A percentile compares a stretch with the other conserved stretches of the same genome.
These are phyloP conservation scores for Stratiomys singularior DNA, from an alignment of 2,888 invertebrate genomes.

Conservation along the genomic window DNA sequence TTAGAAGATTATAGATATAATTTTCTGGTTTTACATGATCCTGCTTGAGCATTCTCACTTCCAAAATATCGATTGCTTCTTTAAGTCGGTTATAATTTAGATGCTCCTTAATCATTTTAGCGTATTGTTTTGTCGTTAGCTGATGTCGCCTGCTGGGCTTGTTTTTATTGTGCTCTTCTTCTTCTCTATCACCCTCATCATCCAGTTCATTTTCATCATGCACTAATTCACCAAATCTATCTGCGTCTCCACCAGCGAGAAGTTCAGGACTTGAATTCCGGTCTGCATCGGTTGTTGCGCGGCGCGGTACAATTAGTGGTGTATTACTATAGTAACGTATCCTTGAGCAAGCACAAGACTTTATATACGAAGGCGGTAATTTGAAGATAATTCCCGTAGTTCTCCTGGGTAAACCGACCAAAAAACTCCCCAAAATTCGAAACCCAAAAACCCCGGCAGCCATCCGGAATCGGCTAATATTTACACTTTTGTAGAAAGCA, in stretches of 20 bases:
- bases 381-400: not conserved
- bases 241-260: constrained; percentile 44
- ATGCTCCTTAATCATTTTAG: constrained; percentile 75
- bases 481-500: constrained; percentile 13
- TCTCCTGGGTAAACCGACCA: too few species aligned
- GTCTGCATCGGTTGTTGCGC: constrained; percentile 10
- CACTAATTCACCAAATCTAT: constrained; percentile 48
- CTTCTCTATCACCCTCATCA: constrained; percentile 71
- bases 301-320: constrained; percentile 2
- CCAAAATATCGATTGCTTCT: constrained; percentile 82
- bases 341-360: not conserved
- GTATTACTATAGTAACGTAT: not conserved
- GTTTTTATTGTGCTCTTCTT: constrained; percentile 70
- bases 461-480: constrained; percentile 2
- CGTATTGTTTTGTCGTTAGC: constrained; percentile 74
- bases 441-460: not conserved
- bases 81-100: constrained; percentile 73
- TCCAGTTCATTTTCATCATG: constrained; percentile 57
- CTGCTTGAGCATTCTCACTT: constrained; percentile 78
- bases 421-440: not conserved
- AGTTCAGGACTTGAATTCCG: not conserved
- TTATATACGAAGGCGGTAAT: not conserved
- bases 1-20: constrained; percentile 84
- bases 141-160: constrained; percentile 67
- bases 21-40: constrained; percentile 82